phyloP scores from a whole-genome alignment of 2,888 invertebrate genomes.

The Cosmopolites sordidus region DNA sequence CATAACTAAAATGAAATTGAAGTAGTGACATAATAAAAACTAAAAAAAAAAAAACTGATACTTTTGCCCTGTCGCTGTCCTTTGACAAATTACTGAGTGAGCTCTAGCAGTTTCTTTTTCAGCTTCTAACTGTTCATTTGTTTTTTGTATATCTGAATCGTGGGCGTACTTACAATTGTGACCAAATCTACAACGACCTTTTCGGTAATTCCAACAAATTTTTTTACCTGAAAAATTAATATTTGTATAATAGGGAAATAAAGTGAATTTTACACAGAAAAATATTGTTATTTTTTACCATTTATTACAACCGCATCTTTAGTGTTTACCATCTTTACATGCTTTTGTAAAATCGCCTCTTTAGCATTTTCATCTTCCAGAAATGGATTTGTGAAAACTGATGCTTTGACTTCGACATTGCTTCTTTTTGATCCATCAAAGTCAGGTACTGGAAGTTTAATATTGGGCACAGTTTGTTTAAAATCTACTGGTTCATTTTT shows the following conservation, averaged over 20 bases:
- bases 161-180: constrained; percentile 90
- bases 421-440: constrained; percentile 7
- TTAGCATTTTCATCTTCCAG: constrained; percentile 81
- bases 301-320: constrained; percentile 68
- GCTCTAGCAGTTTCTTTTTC: constrained; percentile 51
- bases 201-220: constrained; percentile 90
- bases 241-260: neutral
- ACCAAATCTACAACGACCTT: constrained; percentile 83
- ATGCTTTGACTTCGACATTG: constrained; percentile 48
- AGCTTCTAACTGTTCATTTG: constrained; percentile 55
- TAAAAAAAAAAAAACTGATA: constrained; percentile 1
- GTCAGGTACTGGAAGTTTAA: constrained; percentile 35
- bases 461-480: constrained; percentile 62
- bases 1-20: constrained; percentile 10
- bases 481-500: constrained; percentile 18
- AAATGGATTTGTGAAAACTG: constrained; percentile 85
- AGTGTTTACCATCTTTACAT: constrained; percentile 84
- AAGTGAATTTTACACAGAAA: neutral
- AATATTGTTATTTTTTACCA: constrained; percentile 46
- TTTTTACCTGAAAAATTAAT: constrained; percentile 52
- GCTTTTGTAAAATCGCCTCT: constrained; percentile 73
- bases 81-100: constrained; percentile 33
- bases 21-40: neutral
- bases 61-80: constrained; percentile 20
- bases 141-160: constrained; percentile 75